These are phyloP conservation scores for Chorisops tibialis DNA, from an alignment of 2,888 invertebrate genomes.

Conservation along the genomic window DNA sequence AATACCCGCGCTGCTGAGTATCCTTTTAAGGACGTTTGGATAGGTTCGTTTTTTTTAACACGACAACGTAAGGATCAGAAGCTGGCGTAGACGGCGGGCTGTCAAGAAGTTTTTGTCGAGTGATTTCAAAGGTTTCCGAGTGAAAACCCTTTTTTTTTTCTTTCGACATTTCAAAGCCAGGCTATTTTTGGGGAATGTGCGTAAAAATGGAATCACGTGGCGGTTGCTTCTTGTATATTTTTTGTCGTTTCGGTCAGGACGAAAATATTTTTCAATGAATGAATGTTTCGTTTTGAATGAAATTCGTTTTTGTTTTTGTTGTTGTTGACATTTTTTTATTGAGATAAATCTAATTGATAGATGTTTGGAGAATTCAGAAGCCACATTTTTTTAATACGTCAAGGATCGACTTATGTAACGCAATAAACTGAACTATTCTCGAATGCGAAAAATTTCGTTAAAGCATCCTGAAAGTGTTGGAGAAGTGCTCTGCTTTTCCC, in stretches of 20 bases:
- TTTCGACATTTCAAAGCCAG: slow-evolving; percentile 10
- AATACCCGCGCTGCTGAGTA: no score
- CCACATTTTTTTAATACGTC: no score
- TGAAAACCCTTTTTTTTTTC: slow-evolving; percentile 12
- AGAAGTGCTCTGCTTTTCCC: no score
- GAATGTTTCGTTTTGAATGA: slow-evolving; percentile 26
- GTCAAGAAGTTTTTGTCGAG: slow-evolving; percentile 9
- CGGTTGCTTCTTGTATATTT: background rate
- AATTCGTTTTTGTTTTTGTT: slow-evolving; percentile 6
- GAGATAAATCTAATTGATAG: slow-evolving; percentile 4
- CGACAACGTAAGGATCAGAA: no score
- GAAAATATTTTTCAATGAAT: slow-evolving; percentile 11
- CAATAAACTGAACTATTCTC: no score
- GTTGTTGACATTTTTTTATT: background rate
- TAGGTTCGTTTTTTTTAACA: no score
- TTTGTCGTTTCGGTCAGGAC: background rate
- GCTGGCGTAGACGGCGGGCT: background rate
- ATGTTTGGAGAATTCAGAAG: no score
- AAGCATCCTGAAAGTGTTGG: no score
- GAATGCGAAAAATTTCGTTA: no score
- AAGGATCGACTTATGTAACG: background rate
- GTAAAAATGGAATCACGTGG: slow-evolving; percentile 31
- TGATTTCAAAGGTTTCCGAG: slow-evolving; percentile 15
- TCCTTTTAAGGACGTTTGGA: no score
- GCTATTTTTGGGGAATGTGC: slow-evolving; percentile 22